Evolutionary conservation across 2,888 invertebrate species (phyloP).

Genomic region (Vanessa cardui): DNA sequence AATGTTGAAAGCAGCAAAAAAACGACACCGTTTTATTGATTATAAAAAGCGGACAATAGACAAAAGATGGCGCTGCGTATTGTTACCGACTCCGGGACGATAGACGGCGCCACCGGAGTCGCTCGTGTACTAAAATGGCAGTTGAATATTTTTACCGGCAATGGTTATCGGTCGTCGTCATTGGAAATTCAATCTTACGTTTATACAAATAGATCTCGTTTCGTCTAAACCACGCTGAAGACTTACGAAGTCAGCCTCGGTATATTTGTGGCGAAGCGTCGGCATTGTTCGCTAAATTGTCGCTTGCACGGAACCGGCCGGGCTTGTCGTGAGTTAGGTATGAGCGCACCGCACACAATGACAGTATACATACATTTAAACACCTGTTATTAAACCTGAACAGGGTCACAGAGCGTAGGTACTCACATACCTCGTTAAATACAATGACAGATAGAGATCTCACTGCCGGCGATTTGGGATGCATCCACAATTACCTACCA

Average conservation of each 20-base stretch:
- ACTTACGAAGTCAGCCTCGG: slow-evolving; percentile 72
- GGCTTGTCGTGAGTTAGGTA: slow-evolving; percentile 80
- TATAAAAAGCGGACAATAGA: slow-evolving; percentile 76
- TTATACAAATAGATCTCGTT: slow-evolving; percentile 46
- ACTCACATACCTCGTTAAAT: slow-evolving; percentile 66
- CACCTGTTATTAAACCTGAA: slow-evolving; percentile 81
- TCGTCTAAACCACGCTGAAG: slow-evolving; percentile 49
- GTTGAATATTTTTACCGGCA: slow-evolving; percentile 79
- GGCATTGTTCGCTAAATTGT: slow-evolving; percentile 83
- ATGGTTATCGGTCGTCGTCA: slow-evolving; percentile 46
- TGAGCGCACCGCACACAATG: slow-evolving; percentile 69
- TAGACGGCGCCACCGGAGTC: slow-evolving; percentile 82
- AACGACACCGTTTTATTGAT: slow-evolving; percentile 67
- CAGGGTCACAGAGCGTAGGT: slow-evolving; percentile 71
- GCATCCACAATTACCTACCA: slow-evolving; percentile 66
- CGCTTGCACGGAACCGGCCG: slow-evolving; percentile 80
- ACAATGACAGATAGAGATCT: slow-evolving; percentile 78
- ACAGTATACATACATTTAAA: slow-evolving; percentile 78
- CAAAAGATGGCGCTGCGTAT: slow-evolving; percentile 79
- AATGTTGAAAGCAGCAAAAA: slow-evolving; percentile 30
- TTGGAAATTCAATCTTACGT: slow-evolving; percentile 51
- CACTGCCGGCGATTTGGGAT: slow-evolving; percentile 65
- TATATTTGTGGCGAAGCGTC: slow-evolving; percentile 78
- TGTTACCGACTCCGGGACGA: slow-evolving; percentile 73
- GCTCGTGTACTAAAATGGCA: slow-evolving; percentile 80